Evolutionary conservation across 1,140 invertebrate genomes (phyloP).

Genomic region (Melipona quadrifasciata): DNA sequence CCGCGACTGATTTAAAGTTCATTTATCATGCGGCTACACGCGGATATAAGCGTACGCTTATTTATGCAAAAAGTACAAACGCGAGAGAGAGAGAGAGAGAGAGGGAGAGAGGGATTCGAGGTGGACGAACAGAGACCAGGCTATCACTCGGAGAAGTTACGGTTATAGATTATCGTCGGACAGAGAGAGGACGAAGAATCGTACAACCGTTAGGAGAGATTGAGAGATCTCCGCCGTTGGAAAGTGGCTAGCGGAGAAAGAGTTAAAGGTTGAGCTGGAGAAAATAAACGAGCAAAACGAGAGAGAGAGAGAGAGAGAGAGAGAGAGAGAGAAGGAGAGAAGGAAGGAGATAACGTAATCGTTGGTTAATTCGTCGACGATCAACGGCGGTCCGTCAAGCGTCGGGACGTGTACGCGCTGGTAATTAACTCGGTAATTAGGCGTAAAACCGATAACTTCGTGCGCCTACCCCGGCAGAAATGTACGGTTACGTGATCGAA

Average conservation of each 20-base stretch:
- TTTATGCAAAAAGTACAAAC: background rate
- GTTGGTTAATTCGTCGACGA: slow-evolving; percentile 52
- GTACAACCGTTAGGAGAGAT: slow-evolving; percentile 63
- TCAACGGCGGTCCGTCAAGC: background rate
- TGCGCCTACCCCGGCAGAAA: background rate
- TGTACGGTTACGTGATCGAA: background rate
- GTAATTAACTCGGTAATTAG: slow-evolving; percentile 64
- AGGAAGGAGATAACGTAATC: slow-evolving; percentile 58
- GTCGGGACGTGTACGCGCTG: slow-evolving; percentile 31
- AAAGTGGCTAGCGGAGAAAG: slow-evolving; percentile 32
- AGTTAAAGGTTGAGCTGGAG: slow-evolving; percentile 19
- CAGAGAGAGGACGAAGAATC: slow-evolving; percentile 52
- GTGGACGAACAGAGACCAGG: slow-evolving; percentile 3
- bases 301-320: background rate
- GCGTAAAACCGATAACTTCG: slow-evolving; percentile 60
- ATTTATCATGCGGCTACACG: slow-evolving; percentile 42
- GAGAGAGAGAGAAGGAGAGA: slow-evolving; percentile 16
- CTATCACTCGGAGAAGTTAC: slow-evolving; percentile 51
- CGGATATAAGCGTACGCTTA: background rate
- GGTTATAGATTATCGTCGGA: slow-evolving; percentile 60
- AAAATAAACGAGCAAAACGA: background rate
- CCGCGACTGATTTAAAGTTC: slow-evolving; percentile 58
- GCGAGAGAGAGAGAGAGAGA: background rate
- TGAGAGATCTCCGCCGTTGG: slow-evolving; percentile 56
- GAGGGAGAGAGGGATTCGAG: no score